Percentiles rank a stretch among this genome's conserved stretches.
These are phyloP conservation scores for Heliconius himera DNA, from an alignment of 1,140 invertebrate species.

Conservation along the genomic window DNA sequence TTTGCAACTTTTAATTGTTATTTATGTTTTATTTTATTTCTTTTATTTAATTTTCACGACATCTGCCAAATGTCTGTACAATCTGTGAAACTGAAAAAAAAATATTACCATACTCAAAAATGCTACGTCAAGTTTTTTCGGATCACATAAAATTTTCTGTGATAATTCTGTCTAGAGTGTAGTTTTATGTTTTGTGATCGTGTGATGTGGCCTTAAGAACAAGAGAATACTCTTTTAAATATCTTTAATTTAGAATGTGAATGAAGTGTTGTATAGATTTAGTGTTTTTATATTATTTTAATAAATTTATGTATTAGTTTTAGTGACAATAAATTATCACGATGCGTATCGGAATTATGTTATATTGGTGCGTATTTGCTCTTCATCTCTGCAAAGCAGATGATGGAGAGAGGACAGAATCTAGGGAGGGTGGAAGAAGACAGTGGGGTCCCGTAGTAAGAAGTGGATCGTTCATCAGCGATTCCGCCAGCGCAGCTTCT, in stretches of 20 bases:
- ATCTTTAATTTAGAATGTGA: conserved; percentile 68
- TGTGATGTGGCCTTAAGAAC: conserved; percentile 63
- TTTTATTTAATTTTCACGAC: neutral
- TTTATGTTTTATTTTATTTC: neutral
- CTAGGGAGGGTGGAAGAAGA: conserved; percentile 64
- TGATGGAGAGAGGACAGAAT: conserved; percentile 73
- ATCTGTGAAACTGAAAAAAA: conserved; percentile 4
- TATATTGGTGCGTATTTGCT: conserved; percentile 79
- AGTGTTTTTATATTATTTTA: conserved; percentile 61
- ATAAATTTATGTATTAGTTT: conserved; percentile 62
- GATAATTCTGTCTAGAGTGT: conserved; percentile 56
- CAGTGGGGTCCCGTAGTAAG: conserved; percentile 68
- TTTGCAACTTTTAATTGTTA: neutral
- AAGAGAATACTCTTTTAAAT: conserved; percentile 44
- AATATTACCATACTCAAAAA: conserved; percentile 48
- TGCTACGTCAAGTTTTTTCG: conserved; percentile 61
- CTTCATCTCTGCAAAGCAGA: conserved; percentile 75
- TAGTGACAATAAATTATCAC: conserved; percentile 73
- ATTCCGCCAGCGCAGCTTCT: conserved; percentile 59
- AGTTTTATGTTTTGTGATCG: conserved; percentile 65
- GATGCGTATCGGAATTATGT: conserved; percentile 78
- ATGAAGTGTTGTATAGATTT: conserved; percentile 58
- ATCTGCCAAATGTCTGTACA: neutral
- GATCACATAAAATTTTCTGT: conserved; percentile 62
- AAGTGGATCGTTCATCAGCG: conserved; percentile 64